A percentile compares a stretch with the other conserved stretches of the same genome.
These are phyloP conservation scores for Lepidocolaptes lacrymiger DNA, from an alignment of 2,797 vertebrate species.

Conservation along the genomic window DNA sequence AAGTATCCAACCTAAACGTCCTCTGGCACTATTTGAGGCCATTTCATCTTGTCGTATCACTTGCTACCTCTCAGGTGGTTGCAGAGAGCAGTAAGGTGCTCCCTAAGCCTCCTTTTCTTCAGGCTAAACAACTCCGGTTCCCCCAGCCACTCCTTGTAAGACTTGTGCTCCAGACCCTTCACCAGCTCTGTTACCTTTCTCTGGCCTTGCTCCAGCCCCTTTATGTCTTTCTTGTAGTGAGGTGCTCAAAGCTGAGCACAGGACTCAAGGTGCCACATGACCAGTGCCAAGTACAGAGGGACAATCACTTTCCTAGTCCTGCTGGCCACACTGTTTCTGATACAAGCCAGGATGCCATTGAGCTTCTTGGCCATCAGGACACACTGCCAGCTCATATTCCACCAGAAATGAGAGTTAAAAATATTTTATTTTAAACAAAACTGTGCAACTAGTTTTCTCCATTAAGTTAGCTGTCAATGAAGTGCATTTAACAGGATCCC, in stretches of 20 bases:
- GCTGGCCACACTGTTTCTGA: background rate
- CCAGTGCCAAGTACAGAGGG: background rate
- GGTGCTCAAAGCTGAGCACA: background rate
- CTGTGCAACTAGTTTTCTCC: background rate
- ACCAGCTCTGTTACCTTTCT: background rate
- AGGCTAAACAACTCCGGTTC: background rate
- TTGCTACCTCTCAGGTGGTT: background rate
- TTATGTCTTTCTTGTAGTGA: background rate
- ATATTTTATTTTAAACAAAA: background rate
- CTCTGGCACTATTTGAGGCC: background rate
- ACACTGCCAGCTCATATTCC: background rate
- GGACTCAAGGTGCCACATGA: fast-evolving
- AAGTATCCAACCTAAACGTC: background rate
- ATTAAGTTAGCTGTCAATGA: background rate
- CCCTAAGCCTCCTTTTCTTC: background rate
- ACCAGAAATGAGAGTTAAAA: background rate
- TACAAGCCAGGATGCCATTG: background rate
- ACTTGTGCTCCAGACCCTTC: background rate
- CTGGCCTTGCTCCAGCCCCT: background rate
- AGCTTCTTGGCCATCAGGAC: background rate
- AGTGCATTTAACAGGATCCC: background rate
- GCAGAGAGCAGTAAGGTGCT: background rate
- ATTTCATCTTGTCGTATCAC: background rate
- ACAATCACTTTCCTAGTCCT: background rate
- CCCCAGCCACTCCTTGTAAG: background rate